These are phyloP conservation scores for Brachystomella parvula DNA, from an alignment of 1,140 invertebrate genomes.

Conservation along the genomic window DNA sequence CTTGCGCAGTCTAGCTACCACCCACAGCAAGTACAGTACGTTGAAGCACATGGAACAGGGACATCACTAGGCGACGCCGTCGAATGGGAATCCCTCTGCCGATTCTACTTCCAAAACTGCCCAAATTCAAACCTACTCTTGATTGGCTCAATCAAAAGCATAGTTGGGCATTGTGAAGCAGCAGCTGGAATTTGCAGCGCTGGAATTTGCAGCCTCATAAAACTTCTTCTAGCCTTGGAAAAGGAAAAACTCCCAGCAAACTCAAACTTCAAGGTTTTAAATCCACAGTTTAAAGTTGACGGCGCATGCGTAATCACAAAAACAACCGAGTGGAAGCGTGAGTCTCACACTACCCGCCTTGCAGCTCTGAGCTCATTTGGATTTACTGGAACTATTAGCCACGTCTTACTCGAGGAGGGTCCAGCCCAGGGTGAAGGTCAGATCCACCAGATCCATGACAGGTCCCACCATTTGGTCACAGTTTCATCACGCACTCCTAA, in stretches of 20 bases:
- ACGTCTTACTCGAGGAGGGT: conserved; percentile 19
- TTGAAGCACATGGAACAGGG: conserved; percentile 56
- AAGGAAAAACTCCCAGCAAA: conserved; percentile 4
- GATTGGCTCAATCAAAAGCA: conserved; percentile 53
- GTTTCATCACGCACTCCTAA: not conserved
- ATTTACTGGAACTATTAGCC: conserved; percentile 23
- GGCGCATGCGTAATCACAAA: not conserved
- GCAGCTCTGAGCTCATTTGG: conserved; percentile 28
- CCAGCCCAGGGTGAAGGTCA: not conserved
- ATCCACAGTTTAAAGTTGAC: conserved; percentile 14
- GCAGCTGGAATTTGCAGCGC: conserved; percentile 43
- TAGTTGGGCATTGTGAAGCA: conserved; percentile 53
- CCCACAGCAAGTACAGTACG: conserved; percentile 47
- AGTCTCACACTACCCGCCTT: not conserved
- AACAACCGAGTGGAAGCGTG: not conserved
- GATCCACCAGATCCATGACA: not conserved
- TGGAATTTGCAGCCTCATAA: conserved; percentile 14
- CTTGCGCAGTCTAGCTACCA: conserved; percentile 48
- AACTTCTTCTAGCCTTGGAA: conserved; percentile 15
- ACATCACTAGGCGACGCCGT: conserved; percentile 44
- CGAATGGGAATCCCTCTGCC: conserved; percentile 44
- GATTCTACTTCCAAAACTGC: conserved; percentile 46
- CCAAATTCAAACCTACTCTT: conserved; percentile 41
- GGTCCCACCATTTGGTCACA: not conserved
- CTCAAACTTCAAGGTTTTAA: conserved; percentile 6